phyloP scores from a whole-genome alignment of 2,113 vertebrate genomes.

The Pituophis catenifer region DNA sequence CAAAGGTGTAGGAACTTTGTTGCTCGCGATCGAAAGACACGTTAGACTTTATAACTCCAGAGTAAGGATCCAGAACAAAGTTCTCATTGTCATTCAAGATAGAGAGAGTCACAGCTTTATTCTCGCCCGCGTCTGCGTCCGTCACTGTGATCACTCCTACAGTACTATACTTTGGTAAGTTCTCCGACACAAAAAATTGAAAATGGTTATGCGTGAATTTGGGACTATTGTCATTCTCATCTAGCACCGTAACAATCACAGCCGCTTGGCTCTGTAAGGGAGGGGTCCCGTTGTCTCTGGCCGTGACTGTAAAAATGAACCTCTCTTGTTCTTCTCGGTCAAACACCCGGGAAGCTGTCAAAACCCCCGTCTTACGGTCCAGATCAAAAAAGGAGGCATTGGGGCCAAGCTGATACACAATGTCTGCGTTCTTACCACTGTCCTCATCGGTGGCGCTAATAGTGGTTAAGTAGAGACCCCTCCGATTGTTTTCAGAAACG shows the following conservation, averaged over 20 bases:
- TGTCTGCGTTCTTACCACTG: conserved; percentile 97
- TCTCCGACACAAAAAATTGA: conserved; percentile 98
- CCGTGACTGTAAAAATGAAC: conserved; percentile 95
- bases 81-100: conserved; percentile 96
- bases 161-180: conserved; percentile 96
- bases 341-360: conserved; percentile 96
- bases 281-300: conserved; percentile 95
- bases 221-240: conserved; percentile 97
- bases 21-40: conserved; percentile 97
- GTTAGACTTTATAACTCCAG: conserved; percentile 97
- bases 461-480: conserved; percentile 95
- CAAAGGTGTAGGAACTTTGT: conserved; percentile 97
- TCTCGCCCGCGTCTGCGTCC: conserved; percentile 93
- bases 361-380: conserved; percentile 94
- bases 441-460: conserved; percentile 97
- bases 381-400: conserved; percentile 98
- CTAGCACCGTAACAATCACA: conserved; percentile 94
- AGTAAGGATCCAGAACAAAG: conserved; percentile 93
- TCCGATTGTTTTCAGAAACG: conserved; percentile 96
- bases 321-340: conserved; percentile 97
- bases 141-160: conserved; percentile 98
- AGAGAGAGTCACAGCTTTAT: conserved; percentile 92
- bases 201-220: conserved; percentile 99
- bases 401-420: conserved; percentile 97
- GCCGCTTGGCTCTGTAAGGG: conserved; percentile 95